phyloP scores from a whole-genome alignment of 2,113 vertebrate genomes.

The Alces alces region DNA sequence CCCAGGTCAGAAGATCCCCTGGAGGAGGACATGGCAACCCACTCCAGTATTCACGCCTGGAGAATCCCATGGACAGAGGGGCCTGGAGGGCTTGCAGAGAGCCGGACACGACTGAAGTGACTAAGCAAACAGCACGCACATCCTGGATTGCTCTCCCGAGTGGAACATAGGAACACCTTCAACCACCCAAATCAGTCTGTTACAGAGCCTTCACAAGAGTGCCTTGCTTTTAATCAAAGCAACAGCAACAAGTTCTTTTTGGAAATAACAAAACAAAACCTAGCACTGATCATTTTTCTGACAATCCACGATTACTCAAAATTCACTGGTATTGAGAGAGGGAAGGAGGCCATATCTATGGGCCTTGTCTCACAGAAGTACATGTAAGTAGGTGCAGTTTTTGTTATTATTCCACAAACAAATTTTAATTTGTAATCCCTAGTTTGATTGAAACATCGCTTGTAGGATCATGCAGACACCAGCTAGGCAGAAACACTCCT shows the following conservation, averaged over 20 bases:
- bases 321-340: background rate
- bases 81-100: background rate
- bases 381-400: conserved; percentile 78
- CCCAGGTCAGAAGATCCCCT: background rate
- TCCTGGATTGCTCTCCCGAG: background rate
- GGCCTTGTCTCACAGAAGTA: background rate
- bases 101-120: no score
- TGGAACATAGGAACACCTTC: background rate
- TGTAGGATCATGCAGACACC: conserved; percentile 86
- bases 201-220: background rate
- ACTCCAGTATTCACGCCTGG: background rate
- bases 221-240: background rate
- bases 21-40: background rate
- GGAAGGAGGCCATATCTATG: background rate
- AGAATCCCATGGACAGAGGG: background rate
- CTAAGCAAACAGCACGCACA: no score
- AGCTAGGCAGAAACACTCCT: conserved; percentile 80
- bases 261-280: background rate
- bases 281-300: background rate
- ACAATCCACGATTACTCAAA: background rate
- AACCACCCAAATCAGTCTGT: background rate
- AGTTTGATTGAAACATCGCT: conserved; percentile 87
- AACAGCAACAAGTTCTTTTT: background rate
- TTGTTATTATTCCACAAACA: conserved; percentile 84
- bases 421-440: conserved; percentile 83